Percentiles rank a stretch among this genome's conserved stretches.
These are phyloP conservation scores for Megaceryle maxima DNA, from an alignment of 2,113 vertebrate genomes.

Conservation along the genomic window DNA sequence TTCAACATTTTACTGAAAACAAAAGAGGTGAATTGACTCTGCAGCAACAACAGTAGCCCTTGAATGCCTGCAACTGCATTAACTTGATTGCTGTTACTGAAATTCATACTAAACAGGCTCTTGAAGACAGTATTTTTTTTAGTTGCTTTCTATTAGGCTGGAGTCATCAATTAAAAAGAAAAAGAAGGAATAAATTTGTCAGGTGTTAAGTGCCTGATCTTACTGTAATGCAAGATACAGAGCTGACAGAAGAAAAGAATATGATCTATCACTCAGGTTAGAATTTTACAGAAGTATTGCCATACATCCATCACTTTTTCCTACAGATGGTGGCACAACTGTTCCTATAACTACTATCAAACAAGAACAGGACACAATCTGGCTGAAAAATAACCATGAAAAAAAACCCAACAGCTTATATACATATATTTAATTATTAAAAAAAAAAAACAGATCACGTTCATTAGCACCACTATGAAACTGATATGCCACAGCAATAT, in stretches of 20 bases:
- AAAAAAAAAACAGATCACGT: neutral
- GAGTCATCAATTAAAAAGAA: neutral
- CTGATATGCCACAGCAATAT: neutral
- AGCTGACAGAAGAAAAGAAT: neutral
- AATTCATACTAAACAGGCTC: neutral
- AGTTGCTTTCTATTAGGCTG: neutral
- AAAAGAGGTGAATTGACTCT: neutral
- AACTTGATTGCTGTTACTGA: neutral
- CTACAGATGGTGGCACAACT: slow-evolving; percentile 1
- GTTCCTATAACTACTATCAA: neutral
- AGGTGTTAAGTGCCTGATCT: neutral
- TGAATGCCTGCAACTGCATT: neutral
- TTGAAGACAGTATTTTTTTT: neutral
- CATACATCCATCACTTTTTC: neutral
- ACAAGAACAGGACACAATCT: neutral
- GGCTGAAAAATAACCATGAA: neutral
- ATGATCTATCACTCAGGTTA: neutral
- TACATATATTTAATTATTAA: too few relatives aligned
- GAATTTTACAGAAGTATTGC: neutral
- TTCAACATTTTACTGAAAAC: slow-evolving; percentile 7
- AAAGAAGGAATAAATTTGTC: neutral
- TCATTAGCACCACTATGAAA: neutral
- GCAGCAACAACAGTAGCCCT: neutral
- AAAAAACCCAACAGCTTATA: neutral
- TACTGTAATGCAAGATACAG: neutral